Conservation (phyloP, 2,888 invertebrate genomes). For the Colostygia pectinataria region DNA sequence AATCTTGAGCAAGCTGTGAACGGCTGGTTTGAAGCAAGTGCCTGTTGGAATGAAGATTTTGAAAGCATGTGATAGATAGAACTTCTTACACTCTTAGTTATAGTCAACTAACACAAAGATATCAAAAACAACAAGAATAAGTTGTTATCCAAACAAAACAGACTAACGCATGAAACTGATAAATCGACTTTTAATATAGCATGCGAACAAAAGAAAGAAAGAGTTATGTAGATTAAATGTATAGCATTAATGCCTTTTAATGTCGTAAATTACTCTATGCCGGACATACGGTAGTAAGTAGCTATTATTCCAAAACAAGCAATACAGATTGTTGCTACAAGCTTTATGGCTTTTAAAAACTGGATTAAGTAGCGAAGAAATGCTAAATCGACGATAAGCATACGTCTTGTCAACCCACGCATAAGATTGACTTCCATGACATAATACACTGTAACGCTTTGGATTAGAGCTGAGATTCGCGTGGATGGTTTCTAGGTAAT, state of each 20-base stretch:
- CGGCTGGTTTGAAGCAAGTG: conserved; percentile 38
- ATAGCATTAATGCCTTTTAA: not conserved
- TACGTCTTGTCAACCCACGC: conserved; percentile 78
- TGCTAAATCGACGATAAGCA: conserved; percentile 77
- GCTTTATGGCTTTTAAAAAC: conserved; percentile 75
- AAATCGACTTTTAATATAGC: too few relatives aligned
- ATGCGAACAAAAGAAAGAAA: too few relatives aligned
- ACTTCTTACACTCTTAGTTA: too few relatives aligned
- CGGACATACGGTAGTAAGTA: conserved; percentile 38
- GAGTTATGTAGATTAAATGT: too few relatives aligned
- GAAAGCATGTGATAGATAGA: not conserved
- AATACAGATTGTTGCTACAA: conserved; percentile 73
- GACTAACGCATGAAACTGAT: too few relatives aligned
- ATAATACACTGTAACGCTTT: conserved; percentile 42
- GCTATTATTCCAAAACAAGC: conserved; percentile 54
- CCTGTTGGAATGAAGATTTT: conserved; percentile 15
- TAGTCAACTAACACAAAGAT: not conserved
- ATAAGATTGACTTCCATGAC: conserved; percentile 15
- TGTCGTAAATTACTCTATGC: conserved; percentile 28
- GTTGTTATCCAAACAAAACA: too few relatives aligned
- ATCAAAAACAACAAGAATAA: too few relatives aligned
- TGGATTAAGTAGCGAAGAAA: conserved; percentile 80
- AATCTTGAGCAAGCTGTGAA: conserved; percentile 55
- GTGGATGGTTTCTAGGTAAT: conserved; percentile 23
- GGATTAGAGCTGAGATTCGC: conserved; percentile 41